Evolutionary conservation across 30 jellyfish, hydroid and myxozoan genomes (phyloP).

Genomic region (Clytia hemisphaerica): DNA sequence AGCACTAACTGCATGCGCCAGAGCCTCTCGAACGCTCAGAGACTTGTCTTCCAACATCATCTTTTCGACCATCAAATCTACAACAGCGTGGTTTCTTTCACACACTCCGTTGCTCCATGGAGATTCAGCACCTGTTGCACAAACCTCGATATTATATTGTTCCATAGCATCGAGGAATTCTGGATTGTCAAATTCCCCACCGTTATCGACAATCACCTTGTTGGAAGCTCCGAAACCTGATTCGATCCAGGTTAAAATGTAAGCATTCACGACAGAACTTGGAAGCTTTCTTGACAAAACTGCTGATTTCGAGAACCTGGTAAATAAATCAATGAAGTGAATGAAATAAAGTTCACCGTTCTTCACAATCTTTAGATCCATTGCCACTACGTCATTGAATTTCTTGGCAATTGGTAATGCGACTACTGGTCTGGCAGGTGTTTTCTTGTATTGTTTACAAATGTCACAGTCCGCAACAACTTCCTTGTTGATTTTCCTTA

Average conservation of each 20-base stretch:
- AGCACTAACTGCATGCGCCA: conserved; percentile 10
- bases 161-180: conserved; percentile 29
- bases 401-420: conserved; percentile 25
- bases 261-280: conserved; percentile 1
- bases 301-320: conserved; percentile 16
- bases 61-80: conserved; percentile 5
- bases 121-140: conserved; percentile 10
- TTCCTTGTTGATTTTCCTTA: neutral
- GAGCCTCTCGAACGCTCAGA: neutral
- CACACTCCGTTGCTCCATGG: conserved; percentile 22
- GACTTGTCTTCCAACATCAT: conserved; percentile 16
- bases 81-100: conserved; percentile 23
- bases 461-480: neutral
- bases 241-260: conserved; percentile 11
- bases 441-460: conserved; percentile 28
- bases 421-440: conserved; percentile 28
- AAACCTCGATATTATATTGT: conserved; percentile 10
- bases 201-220: conserved; percentile 20
- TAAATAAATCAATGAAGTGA: conserved; percentile 4
- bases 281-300: conserved; percentile 14
- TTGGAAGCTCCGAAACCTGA: conserved; percentile 20
- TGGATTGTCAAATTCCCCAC: conserved; percentile 29
- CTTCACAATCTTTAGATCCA: conserved; percentile 18
- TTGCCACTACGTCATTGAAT: conserved; percentile 16
- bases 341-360: neutral